Evolutionary conservation across 2,113 vertebrate species (phyloP).

Genomic region (Panthera uncia): DNA sequence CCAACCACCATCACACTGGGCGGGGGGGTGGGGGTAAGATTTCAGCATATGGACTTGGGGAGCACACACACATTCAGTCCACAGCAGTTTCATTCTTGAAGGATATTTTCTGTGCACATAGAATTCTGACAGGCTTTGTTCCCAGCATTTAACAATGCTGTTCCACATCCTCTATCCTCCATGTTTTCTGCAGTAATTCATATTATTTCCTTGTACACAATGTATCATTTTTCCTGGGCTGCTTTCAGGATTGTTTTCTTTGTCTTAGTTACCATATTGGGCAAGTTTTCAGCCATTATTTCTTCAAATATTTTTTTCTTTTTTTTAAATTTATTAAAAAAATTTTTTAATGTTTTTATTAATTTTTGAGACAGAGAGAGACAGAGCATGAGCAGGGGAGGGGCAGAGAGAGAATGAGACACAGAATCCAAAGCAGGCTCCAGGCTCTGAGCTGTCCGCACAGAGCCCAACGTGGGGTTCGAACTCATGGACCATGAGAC

Average conservation of each 20-base stretch:
- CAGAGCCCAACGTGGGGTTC: too few relatives aligned
- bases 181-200: not conserved
- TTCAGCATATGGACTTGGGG: too few relatives aligned
- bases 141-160: not conserved
- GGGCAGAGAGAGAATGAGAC: too few relatives aligned
- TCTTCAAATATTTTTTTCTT: not conserved
- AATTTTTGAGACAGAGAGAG: too few relatives aligned
- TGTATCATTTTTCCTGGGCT: not conserved
- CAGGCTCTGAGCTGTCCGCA: too few relatives aligned
- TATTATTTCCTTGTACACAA: not conserved
- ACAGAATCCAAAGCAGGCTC: too few relatives aligned
- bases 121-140: not conserved
- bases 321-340: too few relatives aligned
- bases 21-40: too few relatives aligned
- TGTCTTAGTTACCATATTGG: not conserved
- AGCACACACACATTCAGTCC: not conserved
- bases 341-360: too few relatives aligned
- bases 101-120: not conserved
- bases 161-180: too few relatives aligned
- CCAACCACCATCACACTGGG: not conserved
- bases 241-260: not conserved
- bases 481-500: too few relatives aligned
- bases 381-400: too few relatives aligned
- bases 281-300: not conserved
- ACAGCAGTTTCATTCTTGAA: not conserved